Base-by-base conservation (phyloP, 1,140 invertebrate species). In the Schmidtea mediterranea region DNA sequence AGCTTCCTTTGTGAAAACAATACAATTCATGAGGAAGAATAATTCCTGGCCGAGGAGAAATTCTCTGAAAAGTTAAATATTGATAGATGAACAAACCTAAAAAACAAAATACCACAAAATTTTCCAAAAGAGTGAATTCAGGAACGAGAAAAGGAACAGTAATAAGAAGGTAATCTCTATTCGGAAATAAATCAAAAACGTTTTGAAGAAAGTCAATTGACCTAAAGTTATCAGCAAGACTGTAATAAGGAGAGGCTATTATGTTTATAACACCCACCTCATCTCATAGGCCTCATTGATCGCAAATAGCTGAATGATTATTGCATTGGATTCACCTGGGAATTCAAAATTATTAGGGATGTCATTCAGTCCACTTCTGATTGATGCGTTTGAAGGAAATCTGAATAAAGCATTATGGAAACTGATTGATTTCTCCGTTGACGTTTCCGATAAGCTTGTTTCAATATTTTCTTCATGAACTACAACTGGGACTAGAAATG, bases 151-250 rank as follows among this genome's bases (percentile, higher is more conserved):
- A 69, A 0, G 76, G 76, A 1, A 76, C 56, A 8, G 73, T 71
- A 26, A 77, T 65, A 19, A 75, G 56, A 55, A 72, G 73, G 55
- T 76, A 79, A 46, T 77, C 74, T 49, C 67, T 55, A 22, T 73
- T 65, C 0, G 75, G 74, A 55, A 75, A 79, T 49, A 73, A 60
- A 50, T 75, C 71, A 56, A 75, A 79, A 0, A 73, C 70, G 21
- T 71, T 71, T 54, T 72, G 66, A 9, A 78, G 58, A 52, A 77
- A 72, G 53, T 74, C 67, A 32, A 57, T 60, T 1, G 67, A 64
- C 49, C 65, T 64, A 53, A 36, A 58, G 58, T 23, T 51, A 52
- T 19, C 10, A 23, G 23, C 1, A 37, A 32, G 3, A 32, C 26
- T 32, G 26, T 6, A 32, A 32, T 10, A 50, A 26, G 37, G 41